Evolutionary conservation across 2,888 invertebrate species (phyloP).

Genomic region (Trissoscelio sp.): DNA sequence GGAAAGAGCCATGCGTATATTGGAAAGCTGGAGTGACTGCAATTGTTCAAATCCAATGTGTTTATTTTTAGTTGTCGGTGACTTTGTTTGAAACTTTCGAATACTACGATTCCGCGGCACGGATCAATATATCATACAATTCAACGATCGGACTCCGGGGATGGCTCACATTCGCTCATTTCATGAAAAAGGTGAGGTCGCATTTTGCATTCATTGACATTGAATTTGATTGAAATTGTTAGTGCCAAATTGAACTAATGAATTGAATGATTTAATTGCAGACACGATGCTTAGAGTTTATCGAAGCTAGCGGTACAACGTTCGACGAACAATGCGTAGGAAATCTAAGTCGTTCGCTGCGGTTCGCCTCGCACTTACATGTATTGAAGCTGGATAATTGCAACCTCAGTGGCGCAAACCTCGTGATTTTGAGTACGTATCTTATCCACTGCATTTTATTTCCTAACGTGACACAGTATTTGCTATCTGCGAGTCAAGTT

Average conservation of each 20-base stretch:
- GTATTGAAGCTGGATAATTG: constrained; percentile 92
- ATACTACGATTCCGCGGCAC: constrained; percentile 92
- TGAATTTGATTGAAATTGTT: too few species aligned
- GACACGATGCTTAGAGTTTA: constrained; percentile 88
- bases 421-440: constrained; percentile 62
- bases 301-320: constrained; percentile 87
- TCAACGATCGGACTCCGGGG: constrained; percentile 90
- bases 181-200: constrained; percentile 89
- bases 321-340: constrained; percentile 89
- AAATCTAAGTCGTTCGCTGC: constrained; percentile 89
- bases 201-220: constrained; percentile 6
- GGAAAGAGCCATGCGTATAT: too few species aligned
- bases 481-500: constrained; percentile 44
- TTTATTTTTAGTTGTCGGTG: constrained; percentile 84
- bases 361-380: constrained; percentile 88
- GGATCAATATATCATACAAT: constrained; percentile 91
- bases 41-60: constrained; percentile 52
- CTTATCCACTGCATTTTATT: constrained; percentile 53
- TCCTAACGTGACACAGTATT: constrained; percentile 35
- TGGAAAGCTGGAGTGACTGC: neutral
- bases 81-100: constrained; percentile 96
- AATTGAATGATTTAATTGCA: constrained; percentile 77
- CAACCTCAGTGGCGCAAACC: constrained; percentile 86
- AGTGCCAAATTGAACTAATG: neutral
- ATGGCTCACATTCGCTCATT: constrained; percentile 92